Conservation (phyloP, 2,797 vertebrate species). For the Microctenopoma steveboyesi region DNA sequence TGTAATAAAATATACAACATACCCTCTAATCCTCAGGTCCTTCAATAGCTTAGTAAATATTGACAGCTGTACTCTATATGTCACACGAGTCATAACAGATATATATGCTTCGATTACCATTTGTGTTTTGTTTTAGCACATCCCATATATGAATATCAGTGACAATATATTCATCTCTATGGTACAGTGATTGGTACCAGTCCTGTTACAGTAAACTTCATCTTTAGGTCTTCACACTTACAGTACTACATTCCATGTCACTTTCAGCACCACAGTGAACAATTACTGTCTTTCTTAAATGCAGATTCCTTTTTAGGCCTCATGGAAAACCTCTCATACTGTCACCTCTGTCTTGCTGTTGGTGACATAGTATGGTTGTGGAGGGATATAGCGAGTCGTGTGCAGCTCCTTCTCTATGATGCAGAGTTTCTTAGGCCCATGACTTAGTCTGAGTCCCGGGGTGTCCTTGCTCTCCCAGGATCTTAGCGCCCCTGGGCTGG, state of each 20-base stretch:
- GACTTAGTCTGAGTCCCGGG: constrained; percentile 87
- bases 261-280: constrained; percentile 29
- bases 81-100: constrained; percentile 38
- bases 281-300: constrained; percentile 29
- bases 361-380: constrained; percentile 97
- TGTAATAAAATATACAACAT: constrained; percentile 31
- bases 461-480: constrained; percentile 90
- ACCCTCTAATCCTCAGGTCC: constrained; percentile 18
- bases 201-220: constrained; percentile 21
- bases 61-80: constrained; percentile 25
- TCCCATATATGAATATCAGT: constrained; percentile 53
- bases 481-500: constrained; percentile 77
- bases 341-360: constrained; percentile 99
- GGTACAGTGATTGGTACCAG: constrained; percentile 11
- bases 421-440: constrained; percentile 87
- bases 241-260: constrained; percentile 34
- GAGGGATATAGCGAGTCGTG: constrained; percentile 87
- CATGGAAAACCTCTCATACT: constrained; percentile 81
- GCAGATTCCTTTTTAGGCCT: constrained; percentile 25
- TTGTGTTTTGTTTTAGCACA: constrained; percentile 36
- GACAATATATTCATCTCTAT: constrained; percentile 43
- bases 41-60: constrained; percentile 39
- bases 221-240: constrained; percentile 31
- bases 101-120: constrained; percentile 38
- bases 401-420: constrained; percentile 88